phyloP scores from a whole-genome alignment of 1,140 invertebrate species.

The Tetraneura akinire region DNA sequence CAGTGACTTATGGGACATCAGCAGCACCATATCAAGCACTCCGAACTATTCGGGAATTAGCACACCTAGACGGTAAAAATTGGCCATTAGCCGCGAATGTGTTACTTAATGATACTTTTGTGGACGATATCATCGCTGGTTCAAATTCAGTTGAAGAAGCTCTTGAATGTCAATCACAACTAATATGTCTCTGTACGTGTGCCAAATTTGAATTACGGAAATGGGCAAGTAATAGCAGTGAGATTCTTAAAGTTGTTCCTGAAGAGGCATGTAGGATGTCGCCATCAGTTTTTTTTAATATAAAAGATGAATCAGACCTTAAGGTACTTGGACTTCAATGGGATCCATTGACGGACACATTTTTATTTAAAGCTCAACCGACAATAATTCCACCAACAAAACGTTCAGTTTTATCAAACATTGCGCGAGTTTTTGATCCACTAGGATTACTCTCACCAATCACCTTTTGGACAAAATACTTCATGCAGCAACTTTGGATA shows the following conservation, averaged over 20 bases:
- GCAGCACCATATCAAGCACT: conserved; percentile 57
- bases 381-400: not conserved
- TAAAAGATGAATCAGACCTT: not conserved
- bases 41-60: conserved; percentile 57
- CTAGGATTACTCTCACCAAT: not conserved
- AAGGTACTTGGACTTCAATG: conserved; percentile 51
- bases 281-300: not conserved
- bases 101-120: conserved; percentile 54
- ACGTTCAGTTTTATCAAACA: conserved; percentile 44
- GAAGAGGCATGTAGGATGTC: not conserved
- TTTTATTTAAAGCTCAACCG: not conserved
- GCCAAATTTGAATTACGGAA: conserved; percentile 56
- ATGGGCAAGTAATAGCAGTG: conserved; percentile 54
- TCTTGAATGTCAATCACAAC: conserved; percentile 50
- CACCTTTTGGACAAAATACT: conserved; percentile 57
- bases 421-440: conserved; percentile 7
- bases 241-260: conserved; percentile 1
- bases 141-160: conserved; percentile 53
- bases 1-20: no score
- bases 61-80: conserved; percentile 54
- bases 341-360: not conserved
- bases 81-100: conserved; percentile 53
- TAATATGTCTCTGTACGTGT: conserved; percentile 52
- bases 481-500: conserved; percentile 58
- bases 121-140: conserved; percentile 54